phyloP scores from a whole-genome alignment of 2,797 vertebrate genomes.

The Loriculus beryllinus region DNA sequence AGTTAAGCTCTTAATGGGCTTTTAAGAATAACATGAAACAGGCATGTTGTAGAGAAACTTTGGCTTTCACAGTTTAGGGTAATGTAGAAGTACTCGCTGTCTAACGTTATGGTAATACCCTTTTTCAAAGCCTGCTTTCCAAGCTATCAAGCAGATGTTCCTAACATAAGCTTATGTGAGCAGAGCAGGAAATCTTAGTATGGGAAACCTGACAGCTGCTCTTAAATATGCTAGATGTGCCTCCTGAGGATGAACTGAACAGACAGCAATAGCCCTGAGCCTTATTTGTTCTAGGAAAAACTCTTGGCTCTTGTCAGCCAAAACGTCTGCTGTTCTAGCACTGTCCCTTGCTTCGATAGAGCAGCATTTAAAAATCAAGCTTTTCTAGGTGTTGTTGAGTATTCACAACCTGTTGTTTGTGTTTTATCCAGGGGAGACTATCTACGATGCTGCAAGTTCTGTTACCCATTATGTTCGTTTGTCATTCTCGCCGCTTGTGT shows the following conservation, averaged over 20 bases:
- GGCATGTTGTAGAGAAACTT: neutral
- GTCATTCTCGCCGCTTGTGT: slow-evolving; percentile 92
- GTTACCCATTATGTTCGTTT: slow-evolving; percentile 92
- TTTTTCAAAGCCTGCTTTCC: neutral
- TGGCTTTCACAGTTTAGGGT: neutral
- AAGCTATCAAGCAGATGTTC: neutral
- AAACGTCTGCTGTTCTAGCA: fast-evolving
- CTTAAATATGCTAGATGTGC: neutral
- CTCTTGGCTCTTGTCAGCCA: neutral
- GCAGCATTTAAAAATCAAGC: neutral
- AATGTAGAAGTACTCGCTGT: neutral
- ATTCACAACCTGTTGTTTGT: neutral
- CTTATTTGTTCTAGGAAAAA: neutral
- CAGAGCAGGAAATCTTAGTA: neutral
- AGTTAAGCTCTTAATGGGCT: neutral
- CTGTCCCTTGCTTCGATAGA: neutral
- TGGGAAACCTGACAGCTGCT: neutral
- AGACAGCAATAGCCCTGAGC: neutral
- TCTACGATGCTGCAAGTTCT: slow-evolving; percentile 90
- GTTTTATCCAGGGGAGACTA: slow-evolving; percentile 81
- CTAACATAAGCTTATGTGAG: neutral
- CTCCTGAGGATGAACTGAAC: neutral
- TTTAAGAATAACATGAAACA: neutral
- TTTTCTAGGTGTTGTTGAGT: neutral
- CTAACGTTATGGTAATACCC: neutral